These are phyloP conservation scores for Hoplostethus atlanticus DNA, from an alignment of 2,797 vertebrate genomes.

Conservation along the genomic window DNA sequence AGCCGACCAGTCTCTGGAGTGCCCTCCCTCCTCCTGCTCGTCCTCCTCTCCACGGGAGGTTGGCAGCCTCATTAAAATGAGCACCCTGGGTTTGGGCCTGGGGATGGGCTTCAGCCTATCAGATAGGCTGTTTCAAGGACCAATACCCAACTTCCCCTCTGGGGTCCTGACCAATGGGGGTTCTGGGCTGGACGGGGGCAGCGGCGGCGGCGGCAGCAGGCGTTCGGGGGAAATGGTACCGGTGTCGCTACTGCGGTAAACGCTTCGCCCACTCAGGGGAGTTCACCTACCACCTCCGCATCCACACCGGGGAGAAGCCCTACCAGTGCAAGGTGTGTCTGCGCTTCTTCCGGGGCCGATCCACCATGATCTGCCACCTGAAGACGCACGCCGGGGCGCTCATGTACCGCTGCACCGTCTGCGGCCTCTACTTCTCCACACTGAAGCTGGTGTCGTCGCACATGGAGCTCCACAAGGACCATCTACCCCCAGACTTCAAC, in stretches of 20 bases:
- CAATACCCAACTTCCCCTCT: conserved; percentile 14
- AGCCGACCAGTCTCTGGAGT: conserved; percentile 84
- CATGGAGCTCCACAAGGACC: conserved; percentile 95
- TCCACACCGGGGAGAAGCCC: conserved; percentile 97
- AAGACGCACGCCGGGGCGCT: conserved; percentile 97
- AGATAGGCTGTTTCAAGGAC: conserved; percentile 70
- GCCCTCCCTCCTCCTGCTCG: conserved; percentile 66
- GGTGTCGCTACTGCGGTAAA: conserved; percentile 96
- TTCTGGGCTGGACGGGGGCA: conserved; percentile 27
- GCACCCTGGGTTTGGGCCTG: conserved; percentile 63
- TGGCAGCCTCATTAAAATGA: conserved; percentile 63
- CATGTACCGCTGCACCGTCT: conserved; percentile 98
- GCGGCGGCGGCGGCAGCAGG: background rate
- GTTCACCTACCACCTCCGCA: conserved; percentile 97
- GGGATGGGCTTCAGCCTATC: conserved; percentile 59
- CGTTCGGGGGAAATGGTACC: conserved; percentile 87
- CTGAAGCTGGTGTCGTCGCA: conserved; percentile 98
- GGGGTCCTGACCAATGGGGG: conserved; percentile 67
- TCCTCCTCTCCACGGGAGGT: conserved; percentile 74
- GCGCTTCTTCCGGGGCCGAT: conserved; percentile 97
- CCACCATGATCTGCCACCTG: conserved; percentile 99
- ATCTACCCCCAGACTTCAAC: conserved; percentile 94
- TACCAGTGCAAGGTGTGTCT: conserved; percentile 99
- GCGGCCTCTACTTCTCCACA: conserved; percentile 96
- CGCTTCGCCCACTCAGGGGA: conserved; percentile 98